Base-by-base conservation (phyloP, 2,797 vertebrate genomes). In the Crax fasciolata region DNA sequence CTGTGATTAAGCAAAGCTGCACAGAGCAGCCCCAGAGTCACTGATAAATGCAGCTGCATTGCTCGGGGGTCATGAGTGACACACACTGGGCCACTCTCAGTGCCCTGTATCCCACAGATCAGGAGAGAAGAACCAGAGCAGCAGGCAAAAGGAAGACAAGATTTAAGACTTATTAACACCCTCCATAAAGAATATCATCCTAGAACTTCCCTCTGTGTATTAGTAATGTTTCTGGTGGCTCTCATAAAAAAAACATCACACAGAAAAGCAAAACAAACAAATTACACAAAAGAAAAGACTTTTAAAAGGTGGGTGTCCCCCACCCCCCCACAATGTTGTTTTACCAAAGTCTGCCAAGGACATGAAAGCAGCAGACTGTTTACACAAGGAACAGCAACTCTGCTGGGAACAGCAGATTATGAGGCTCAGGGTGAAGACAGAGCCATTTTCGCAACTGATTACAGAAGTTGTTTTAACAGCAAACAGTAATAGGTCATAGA, bases 61-160 rank as follows among this genome's bases (percentile, higher is more conserved):
- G 6, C 51, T 65, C 14, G 3, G 46, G 46, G 52, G 15, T 65
- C 67, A 13, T 0, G 44, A 43, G 17, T 0, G 7, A 67, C 0
- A 1, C 7, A 9, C 7, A 8, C 62, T 0, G 0, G 32, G 77
- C 76, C 27, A 54, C 54, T 14, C 16, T 6, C 5, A 0, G 52
- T 1, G 0, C 63, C 48, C 1, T 66, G 1, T 28, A 86, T 75
- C 21, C 6, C 92, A 73, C 0, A 0, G 6, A 35, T 2, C 16
- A 41, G 27, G 51, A 74, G 24, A 87, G 19, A 85, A 63, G 8
- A 75, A 32, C 25, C 58, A 25, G 3, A 52, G 35, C 32, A 90
- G 46, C 27, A 2, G 28, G 3, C 52, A 54, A 46, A 65, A 79
- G 38, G 28, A 54, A 57, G 44, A n/a, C 0, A 2, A 61, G 25